These are phyloP conservation scores for Polyommatus iphigenia DNA, from an alignment of 2,888 invertebrate species.

Conservation along the genomic window DNA sequence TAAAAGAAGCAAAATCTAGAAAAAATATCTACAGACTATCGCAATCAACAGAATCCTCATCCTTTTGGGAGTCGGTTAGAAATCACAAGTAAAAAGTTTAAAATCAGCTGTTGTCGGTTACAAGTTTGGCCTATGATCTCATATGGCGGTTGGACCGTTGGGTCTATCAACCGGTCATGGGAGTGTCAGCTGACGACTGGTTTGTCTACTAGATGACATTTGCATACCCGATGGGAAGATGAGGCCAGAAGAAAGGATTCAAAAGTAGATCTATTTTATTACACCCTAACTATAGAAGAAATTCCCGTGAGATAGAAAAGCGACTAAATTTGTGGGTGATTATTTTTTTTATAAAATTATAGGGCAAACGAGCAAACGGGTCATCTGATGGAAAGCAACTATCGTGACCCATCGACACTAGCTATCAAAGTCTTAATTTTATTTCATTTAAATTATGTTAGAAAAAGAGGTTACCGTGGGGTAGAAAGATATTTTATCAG, in stretches of 20 bases:
- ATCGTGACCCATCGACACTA: too few species aligned
- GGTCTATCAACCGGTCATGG: not conserved
- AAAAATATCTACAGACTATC: too few species aligned
- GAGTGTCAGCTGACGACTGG: slow-evolving; percentile 14
- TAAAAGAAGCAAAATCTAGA: too few species aligned
- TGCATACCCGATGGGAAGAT: not conserved
- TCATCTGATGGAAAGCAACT: too few species aligned
- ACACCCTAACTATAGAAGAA: not conserved
- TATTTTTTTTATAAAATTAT: too few species aligned
- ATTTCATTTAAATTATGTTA: too few species aligned
- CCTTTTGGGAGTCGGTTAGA: not conserved
- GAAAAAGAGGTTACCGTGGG: not conserved
- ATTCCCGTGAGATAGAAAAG: not conserved
- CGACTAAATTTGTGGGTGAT: too few species aligned
- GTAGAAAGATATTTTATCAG: not conserved
- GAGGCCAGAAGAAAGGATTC: not conserved
- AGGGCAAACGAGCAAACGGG: too few species aligned
- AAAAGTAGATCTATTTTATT: not conserved
- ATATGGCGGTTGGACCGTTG: slow-evolving; percentile 14
- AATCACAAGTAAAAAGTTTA: not conserved
- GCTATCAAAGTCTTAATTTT: too few species aligned
- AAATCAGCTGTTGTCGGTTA: slow-evolving; percentile 8
- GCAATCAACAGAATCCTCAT: too few species aligned
- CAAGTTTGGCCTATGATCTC: slow-evolving; percentile 4
- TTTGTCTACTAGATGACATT: not conserved